A percentile compares a stretch with the other conserved stretches of the same genome.
phyloP scores from a whole-genome alignment of 2,113 vertebrate genomes.

The Dipodomys spectabilis region DNA sequence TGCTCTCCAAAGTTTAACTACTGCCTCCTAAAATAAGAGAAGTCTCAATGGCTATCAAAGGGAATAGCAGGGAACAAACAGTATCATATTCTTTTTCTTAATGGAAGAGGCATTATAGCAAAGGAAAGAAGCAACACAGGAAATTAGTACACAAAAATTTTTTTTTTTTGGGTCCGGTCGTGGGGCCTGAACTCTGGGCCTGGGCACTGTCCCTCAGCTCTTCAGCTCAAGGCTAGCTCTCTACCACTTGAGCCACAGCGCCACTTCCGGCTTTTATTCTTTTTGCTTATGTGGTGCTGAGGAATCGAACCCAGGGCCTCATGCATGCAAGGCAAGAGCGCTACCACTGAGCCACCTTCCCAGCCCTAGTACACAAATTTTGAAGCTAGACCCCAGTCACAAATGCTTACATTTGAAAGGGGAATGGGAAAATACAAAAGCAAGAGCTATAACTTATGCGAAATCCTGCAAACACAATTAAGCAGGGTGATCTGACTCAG shows the following conservation, averaged over 20 bases:
- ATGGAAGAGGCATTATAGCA: not conserved
- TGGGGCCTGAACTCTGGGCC: no score
- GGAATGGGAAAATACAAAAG: not conserved
- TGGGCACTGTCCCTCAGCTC: no score
- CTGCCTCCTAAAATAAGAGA: not conserved
- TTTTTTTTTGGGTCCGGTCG: no score
- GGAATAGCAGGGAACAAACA: not conserved
- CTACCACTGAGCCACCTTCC: no score
- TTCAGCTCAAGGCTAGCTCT: no score
- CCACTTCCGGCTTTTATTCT: no score
- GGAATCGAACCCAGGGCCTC: no score
- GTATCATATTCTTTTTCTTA: not conserved
- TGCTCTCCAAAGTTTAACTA: conserved; percentile 21
- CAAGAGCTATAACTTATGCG: not conserved
- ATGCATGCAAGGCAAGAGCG: no score
- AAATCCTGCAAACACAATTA: not conserved
- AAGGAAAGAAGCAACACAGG: not conserved
- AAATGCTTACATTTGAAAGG: conserved; percentile 28
- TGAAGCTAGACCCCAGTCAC: not conserved
- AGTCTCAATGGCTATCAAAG: not conserved
- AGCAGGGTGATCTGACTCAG: not conserved
- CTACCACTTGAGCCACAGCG: no score
- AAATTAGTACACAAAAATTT: not conserved
- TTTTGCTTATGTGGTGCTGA: no score
- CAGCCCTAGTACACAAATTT: not conserved